phyloP scores from a whole-genome alignment of 2,797 vertebrate species.

The Anabas testudineus region DNA sequence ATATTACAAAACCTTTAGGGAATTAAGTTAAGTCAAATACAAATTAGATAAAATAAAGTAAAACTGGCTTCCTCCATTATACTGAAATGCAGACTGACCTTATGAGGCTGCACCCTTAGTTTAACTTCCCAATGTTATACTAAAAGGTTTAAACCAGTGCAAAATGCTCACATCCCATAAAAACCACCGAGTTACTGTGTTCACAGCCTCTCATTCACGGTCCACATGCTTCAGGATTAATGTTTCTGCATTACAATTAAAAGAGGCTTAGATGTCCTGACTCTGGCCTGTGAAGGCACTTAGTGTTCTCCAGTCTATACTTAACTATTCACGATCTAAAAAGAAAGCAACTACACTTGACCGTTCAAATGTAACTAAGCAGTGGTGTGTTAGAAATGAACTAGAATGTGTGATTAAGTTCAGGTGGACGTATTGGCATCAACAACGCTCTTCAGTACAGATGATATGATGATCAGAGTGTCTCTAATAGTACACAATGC shows the following conservation, averaged over 20 bases:
- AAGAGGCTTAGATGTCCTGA: constrained; percentile 40
- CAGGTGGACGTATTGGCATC: constrained; percentile 10
- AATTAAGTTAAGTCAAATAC: constrained; percentile 16
- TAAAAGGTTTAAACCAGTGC: constrained; percentile 22
- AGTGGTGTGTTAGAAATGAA: not conserved
- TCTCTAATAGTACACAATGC: constrained; percentile 45
- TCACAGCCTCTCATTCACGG: constrained; percentile 25
- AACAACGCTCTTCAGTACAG: constrained; percentile 18
- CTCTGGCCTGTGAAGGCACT: constrained; percentile 39
- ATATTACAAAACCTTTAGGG: constrained; percentile 17
- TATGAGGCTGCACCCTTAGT: constrained; percentile 26
- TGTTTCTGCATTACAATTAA: constrained; percentile 43
- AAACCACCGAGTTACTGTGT: constrained; percentile 21
- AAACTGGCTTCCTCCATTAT: constrained; percentile 19
- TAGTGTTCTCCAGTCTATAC: constrained; percentile 26
- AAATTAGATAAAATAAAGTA: constrained; percentile 18
- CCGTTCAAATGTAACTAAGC: constrained; percentile 6
- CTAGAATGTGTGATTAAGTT: constrained; percentile 3
- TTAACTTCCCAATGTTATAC: constrained; percentile 20
- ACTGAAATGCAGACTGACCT: constrained; percentile 25
- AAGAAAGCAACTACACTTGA: not conserved
- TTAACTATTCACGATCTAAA: constrained; percentile 40
- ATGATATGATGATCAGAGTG: constrained; percentile 40
- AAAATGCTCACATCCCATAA: constrained; percentile 16
- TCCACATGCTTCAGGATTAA: constrained; percentile 27